These are phyloP conservation scores for Sipunculus nudus DNA, from an alignment of 2,888 invertebrate species.

Conservation along the genomic window DNA sequence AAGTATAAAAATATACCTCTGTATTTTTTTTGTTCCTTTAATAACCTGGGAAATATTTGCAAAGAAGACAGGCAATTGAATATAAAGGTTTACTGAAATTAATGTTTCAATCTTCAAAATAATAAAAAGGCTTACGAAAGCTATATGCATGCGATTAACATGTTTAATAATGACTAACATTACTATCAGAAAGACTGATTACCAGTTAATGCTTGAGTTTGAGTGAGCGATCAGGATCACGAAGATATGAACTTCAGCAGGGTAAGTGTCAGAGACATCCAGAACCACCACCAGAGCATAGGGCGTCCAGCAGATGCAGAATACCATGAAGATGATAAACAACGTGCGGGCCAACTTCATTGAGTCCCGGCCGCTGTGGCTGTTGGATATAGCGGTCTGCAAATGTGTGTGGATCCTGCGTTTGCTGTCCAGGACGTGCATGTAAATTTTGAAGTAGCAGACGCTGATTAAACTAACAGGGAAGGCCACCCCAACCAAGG, in stretches of 20 bases:
- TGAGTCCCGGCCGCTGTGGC: neutral
- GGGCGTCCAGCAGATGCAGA: conserved; percentile 49
- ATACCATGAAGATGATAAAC: conserved; percentile 48
- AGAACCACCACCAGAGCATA: conserved; percentile 47
- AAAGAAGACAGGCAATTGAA: no score
- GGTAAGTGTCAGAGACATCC: conserved; percentile 40
- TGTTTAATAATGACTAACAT: no score
- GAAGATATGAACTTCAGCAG: conserved; percentile 43
- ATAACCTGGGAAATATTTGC: no score
- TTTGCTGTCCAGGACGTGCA: neutral
- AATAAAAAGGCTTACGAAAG: no score
- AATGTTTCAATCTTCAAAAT: no score
- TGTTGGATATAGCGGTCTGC: neutral
- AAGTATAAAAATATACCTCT: no score
- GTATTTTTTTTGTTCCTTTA: no score
- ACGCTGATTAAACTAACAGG: neutral
- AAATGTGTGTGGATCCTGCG: neutral
- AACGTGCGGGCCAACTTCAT: conserved; percentile 41
- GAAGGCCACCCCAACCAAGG: neutral
- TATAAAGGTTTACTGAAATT: no score
- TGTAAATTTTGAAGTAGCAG: neutral
- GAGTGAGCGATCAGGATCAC: conserved; percentile 14
- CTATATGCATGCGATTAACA: no score
- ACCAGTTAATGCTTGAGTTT: conserved; percentile 26
- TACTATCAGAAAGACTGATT: neutral